Percentiles rank a stretch among this genome's conserved stretches.
Evolutionary conservation across 2,797 vertebrate species (phyloP).

Genomic region (Xerus rutilus): DNA sequence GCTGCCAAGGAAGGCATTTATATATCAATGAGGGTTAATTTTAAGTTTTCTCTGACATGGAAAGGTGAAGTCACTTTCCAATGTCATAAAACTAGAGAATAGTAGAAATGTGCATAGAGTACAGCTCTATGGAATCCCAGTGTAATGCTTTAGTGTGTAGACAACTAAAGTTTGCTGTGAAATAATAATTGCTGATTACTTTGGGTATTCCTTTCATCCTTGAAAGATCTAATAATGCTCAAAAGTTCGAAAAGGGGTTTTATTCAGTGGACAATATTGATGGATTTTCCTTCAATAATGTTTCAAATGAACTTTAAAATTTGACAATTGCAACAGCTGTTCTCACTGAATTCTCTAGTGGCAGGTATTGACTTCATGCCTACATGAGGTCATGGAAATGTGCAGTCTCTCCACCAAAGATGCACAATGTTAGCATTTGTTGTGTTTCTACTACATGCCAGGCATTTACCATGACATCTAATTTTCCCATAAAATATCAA

Average conservation of each 20-base stretch:
- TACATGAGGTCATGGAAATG: background rate
- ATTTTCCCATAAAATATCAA: background rate
- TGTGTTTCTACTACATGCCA: background rate
- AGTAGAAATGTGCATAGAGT: conserved; percentile 65
- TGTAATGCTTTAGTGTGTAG: conserved; percentile 46
- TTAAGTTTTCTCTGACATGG: conserved; percentile 71
- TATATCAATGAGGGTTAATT: conserved; percentile 67
- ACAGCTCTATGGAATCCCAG: conserved; percentile 66
- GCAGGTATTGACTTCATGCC: background rate
- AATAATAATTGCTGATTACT: conserved; percentile 80
- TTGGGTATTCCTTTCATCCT: conserved; percentile 62
- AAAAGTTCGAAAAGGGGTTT: conserved; percentile 70
- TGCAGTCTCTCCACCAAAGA: background rate
- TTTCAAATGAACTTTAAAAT: conserved; percentile 48
- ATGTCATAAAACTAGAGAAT: conserved; percentile 68
- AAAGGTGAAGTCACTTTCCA: conserved; percentile 74
- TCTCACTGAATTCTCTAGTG: conserved; percentile 28
- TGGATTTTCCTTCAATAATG: conserved; percentile 43
- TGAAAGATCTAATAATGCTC: conserved; percentile 68
- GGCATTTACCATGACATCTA: background rate
- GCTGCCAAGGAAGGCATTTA: conserved; percentile 53
- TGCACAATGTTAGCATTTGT: background rate
- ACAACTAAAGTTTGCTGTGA: conserved; percentile 69
- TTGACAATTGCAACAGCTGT: conserved; percentile 31
- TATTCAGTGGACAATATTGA: background rate